These are phyloP conservation scores for Tigriopus californicus DNA, from an alignment of 2,888 invertebrate genomes.

Conservation along the genomic window DNA sequence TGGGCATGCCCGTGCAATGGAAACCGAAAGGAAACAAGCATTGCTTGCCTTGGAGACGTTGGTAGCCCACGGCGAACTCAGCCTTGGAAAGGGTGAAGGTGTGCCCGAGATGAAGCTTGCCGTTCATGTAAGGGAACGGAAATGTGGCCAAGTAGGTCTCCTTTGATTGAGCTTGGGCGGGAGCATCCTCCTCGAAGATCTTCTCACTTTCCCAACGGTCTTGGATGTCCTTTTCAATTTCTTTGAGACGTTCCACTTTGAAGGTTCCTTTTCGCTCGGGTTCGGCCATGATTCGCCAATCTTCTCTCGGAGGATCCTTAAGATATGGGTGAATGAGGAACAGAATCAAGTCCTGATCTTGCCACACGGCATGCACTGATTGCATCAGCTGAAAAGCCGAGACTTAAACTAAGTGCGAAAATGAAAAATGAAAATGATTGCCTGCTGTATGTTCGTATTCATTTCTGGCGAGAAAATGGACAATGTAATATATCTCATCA, in stretches of 20 bases:
- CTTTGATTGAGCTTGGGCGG: slow-evolving; percentile 35
- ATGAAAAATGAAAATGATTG: too few species aligned
- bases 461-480: too few species aligned
- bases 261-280: slow-evolving; percentile 75
- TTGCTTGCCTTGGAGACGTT: slow-evolving; percentile 73
- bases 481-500: too few species aligned
- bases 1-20: slow-evolving; percentile 68
- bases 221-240: slow-evolving; percentile 72
- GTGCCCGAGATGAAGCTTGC: slow-evolving; percentile 88
- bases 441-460: too few species aligned
- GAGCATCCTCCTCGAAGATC: slow-evolving; percentile 65
- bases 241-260: slow-evolving; percentile 76
- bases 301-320: too few species aligned
- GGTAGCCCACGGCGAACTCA: slow-evolving; percentile 84
- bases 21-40: slow-evolving; percentile 93
- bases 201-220: slow-evolving; percentile 61
- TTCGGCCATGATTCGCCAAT: slow-evolving; percentile 18
- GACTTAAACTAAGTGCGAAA: too few species aligned
- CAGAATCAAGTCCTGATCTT: too few species aligned
- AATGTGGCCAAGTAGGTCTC: slow-evolving; percentile 87
- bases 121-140: slow-evolving; percentile 99
- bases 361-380: too few species aligned
- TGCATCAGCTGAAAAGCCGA: too few species aligned
- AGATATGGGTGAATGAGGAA: too few species aligned
- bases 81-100: slow-evolving; percentile 92